Evolutionary conservation across 2,888 invertebrate species (phyloP).

Genomic region (Noctua fimbriata): DNA sequence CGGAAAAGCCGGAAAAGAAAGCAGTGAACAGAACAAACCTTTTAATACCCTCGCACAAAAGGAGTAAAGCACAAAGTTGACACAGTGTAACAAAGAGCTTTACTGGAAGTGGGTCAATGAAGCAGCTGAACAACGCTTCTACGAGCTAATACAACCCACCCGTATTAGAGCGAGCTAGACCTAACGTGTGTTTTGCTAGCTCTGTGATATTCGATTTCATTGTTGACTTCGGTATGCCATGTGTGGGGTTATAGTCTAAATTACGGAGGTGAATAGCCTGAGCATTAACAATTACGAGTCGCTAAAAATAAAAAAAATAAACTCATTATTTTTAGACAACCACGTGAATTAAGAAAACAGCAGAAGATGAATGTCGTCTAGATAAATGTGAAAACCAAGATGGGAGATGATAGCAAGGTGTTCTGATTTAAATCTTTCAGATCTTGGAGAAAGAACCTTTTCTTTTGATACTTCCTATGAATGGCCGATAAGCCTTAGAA

Average conservation of each 20-base stretch:
- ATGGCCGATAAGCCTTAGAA: not conserved
- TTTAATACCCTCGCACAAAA: constrained; percentile 52
- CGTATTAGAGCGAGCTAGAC: constrained; percentile 22
- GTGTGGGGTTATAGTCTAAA: not conserved
- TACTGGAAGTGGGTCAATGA: constrained; percentile 61
- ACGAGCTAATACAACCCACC: constrained; percentile 49
- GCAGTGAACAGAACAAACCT: constrained; percentile 47
- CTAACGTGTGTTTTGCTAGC: constrained; percentile 41
- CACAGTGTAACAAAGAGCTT: constrained; percentile 59
- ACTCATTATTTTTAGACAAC: not conserved
- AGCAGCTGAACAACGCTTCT: constrained; percentile 50
- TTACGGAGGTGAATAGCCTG: constrained; percentile 30
- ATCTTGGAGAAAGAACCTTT: not conserved
- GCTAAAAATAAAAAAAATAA: not conserved
- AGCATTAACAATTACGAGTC: not conserved
- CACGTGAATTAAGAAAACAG: not conserved
- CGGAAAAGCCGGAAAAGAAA: constrained; percentile 47
- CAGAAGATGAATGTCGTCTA: not conserved
- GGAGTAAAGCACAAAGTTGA: constrained; percentile 52
- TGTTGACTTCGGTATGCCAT: constrained; percentile 5
- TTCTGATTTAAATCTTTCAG: not conserved
- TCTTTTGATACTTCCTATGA: not conserved
- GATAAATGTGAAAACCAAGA: not conserved
- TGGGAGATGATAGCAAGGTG: too few relatives aligned
- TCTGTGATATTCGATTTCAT: constrained; percentile 20